phyloP scores from a whole-genome alignment of 2,113 vertebrate genomes.

The Scalopus aquaticus region DNA sequence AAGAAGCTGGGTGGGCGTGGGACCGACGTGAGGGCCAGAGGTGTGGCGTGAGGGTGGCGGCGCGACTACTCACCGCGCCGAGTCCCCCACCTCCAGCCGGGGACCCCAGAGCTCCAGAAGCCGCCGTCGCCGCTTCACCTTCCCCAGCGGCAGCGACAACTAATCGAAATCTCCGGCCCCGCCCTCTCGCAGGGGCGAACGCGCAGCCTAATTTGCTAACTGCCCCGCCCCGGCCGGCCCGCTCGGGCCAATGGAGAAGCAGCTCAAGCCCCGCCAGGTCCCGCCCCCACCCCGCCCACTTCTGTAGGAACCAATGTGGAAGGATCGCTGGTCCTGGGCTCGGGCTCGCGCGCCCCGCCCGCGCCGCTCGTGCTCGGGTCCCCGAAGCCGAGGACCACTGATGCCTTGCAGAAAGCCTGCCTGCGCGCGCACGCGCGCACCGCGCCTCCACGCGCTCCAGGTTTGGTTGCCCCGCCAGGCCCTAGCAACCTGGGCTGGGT shows the following conservation, averaged over 20 bases:
- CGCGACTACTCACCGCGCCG: conserved; percentile 62
- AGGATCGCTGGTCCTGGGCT: conserved; percentile 42
- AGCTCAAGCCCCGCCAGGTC: not conserved
- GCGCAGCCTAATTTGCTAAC: conserved; percentile 76
- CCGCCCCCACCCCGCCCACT: not conserved
- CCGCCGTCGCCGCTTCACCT: conserved; percentile 51
- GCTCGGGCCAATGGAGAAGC: conserved; percentile 43
- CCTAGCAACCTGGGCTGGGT: conserved; percentile 70
- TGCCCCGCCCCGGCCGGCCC: conserved; percentile 52
- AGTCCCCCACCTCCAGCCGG: conserved; percentile 23
- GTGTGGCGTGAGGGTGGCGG: not conserved
- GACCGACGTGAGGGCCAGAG: not conserved
- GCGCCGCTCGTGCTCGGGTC: conserved; percentile 53
- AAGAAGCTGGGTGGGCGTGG: not conserved
- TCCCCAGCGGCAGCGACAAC: conserved; percentile 67
- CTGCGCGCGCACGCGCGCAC: conserved; percentile 39
- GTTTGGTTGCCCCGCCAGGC: conserved; percentile 74
- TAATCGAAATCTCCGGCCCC: conserved; percentile 74
- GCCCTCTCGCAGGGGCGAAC: conserved; percentile 67
- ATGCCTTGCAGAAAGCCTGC: not conserved
- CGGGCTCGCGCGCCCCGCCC: conserved; percentile 56
- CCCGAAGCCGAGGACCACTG: not conserved
- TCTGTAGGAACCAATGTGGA: conserved; percentile 52
- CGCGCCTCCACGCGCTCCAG: conserved; percentile 14
- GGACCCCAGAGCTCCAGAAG: conserved; percentile 41